Evolutionary conservation across 2,113 vertebrate genomes (phyloP), one percentile per base, ranked within the genome.

Genomic region (Kryptolebias marmoratus): DNA sequence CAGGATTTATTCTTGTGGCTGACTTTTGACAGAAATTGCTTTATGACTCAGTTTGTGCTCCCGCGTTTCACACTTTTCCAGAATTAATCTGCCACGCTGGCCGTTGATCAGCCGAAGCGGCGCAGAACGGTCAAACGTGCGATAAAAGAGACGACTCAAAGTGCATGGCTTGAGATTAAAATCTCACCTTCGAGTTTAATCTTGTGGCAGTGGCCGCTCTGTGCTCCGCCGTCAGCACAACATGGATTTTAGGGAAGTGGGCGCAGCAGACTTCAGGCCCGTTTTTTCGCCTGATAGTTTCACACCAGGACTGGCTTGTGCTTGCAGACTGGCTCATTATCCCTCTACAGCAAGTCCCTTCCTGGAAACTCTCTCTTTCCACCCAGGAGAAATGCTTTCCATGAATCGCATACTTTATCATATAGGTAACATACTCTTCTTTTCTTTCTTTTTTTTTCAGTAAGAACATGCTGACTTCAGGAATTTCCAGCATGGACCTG

Each of bases 191-290:
- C 39, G 5, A 10, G 39, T 42, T 42, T 66, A 48, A 64, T 79
- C 39, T 9, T 64, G 11, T 32, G 55, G 22, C 49, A 16, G 60
- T 71, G 68, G 74, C 56, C 62, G n/a, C 73, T 74, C 69, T 77
- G 53, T 53, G 3, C 55, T 68, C 32, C 64, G 50, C 58, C 59
- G 82, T 82, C 83, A 85, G 80, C 79, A 81, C 55, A 77, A 84
- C 84, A 77, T 54, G 36, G 59, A 70, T 80, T 89, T 84, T 86
- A 59, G 71, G 81, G 87, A 86, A 84, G 86, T 81, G 59, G 82
- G 84, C 14, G 75, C 65, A 77, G 71, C 67, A 74, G 63, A 69
- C 73, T 32, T 22, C 27, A 65, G 64, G 53, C 58, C 62, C 48
- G 57, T 55, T 57, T 63, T 73, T 62, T 22, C 22, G 72, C 68